Percentiles rank a stretch among this genome's conserved stretches.
These are phyloP conservation scores for Idaea biselata DNA, from an alignment of 2,888 invertebrate species.

Conservation along the genomic window DNA sequence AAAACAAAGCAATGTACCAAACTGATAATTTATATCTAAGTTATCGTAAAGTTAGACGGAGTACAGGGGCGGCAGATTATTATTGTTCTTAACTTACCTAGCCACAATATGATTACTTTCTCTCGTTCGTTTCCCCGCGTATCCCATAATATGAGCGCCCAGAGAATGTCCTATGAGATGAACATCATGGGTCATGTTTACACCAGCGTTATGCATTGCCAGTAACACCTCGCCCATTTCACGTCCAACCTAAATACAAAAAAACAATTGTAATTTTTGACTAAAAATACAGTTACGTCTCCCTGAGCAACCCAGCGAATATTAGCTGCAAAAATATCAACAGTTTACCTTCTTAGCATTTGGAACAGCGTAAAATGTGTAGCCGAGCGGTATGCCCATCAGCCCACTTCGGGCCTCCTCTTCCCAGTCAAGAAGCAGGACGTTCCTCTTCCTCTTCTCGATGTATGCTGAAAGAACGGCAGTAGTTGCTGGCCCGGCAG, in stretches of 20 bases:
- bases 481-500: constrained; percentile 60
- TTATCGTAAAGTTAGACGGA: no score
- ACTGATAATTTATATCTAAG: no score
- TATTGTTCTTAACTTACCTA: constrained; percentile 47
- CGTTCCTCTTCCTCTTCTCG: constrained; percentile 58
- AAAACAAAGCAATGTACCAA: no score
- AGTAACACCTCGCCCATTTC: constrained; percentile 52
- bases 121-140: constrained; percentile 55
- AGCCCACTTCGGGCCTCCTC: constrained; percentile 62
- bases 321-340: not conserved
- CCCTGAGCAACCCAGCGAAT: not conserved
- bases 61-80: no score
- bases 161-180: constrained; percentile 71
- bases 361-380: constrained; percentile 61
- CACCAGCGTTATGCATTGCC: constrained; percentile 47
- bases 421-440: constrained; percentile 70
- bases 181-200: constrained; percentile 50
- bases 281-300: constrained; percentile 10
- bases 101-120: constrained; percentile 47
- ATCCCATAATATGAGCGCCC: constrained; percentile 68
- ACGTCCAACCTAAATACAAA: constrained; percentile 47
- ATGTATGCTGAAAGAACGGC: constrained; percentile 61
- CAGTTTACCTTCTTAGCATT: constrained; percentile 59
- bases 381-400: constrained; percentile 58
- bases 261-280: not conserved